Conservation (phyloP, 2,113 vertebrate species). For the Pituophis catenifer region DNA sequence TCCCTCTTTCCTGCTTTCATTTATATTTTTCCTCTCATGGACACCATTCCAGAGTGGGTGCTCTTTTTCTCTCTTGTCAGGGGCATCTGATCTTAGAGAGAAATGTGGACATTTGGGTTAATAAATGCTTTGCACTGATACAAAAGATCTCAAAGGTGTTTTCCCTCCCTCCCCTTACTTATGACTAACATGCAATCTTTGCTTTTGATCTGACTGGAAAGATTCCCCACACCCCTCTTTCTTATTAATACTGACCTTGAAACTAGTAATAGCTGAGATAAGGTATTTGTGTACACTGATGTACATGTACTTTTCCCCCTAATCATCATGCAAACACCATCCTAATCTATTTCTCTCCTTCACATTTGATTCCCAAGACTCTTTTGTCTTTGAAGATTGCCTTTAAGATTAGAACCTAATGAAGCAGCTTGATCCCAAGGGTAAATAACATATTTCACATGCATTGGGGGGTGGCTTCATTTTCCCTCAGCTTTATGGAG, state of each 20-base stretch:
- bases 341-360: slow-evolving; percentile 58
- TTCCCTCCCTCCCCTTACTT: neutral
- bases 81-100: neutral
- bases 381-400: slow-evolving; percentile 50
- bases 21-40: neutral
- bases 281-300: slow-evolving; percentile 50
- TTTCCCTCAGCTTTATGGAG: slow-evolving; percentile 20
- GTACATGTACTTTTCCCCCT: slow-evolving; percentile 51
- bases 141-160: neutral
- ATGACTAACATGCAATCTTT: neutral
- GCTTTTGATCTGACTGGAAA: neutral
- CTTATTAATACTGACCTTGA: slow-evolving; percentile 47
- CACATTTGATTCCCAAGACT: slow-evolving; percentile 51
- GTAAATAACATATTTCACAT: slow-evolving; percentile 8
- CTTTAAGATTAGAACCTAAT: slow-evolving; percentile 38
- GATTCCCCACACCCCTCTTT: slow-evolving; percentile 15
- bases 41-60: neutral
- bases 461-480: slow-evolving; percentile 27
- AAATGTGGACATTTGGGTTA: neutral
- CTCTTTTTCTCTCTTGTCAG: neutral
- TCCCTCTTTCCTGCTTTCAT: neutral
- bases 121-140: neutral
- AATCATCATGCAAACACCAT: slow-evolving; percentile 52
- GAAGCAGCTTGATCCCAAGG: neutral
- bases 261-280: slow-evolving; percentile 44